A percentile compares a stretch with the other conserved stretches of the same genome.
These are phyloP conservation scores for Mobula birostris DNA, from an alignment of 2,113 vertebrate genomes.

Conservation along the genomic window DNA sequence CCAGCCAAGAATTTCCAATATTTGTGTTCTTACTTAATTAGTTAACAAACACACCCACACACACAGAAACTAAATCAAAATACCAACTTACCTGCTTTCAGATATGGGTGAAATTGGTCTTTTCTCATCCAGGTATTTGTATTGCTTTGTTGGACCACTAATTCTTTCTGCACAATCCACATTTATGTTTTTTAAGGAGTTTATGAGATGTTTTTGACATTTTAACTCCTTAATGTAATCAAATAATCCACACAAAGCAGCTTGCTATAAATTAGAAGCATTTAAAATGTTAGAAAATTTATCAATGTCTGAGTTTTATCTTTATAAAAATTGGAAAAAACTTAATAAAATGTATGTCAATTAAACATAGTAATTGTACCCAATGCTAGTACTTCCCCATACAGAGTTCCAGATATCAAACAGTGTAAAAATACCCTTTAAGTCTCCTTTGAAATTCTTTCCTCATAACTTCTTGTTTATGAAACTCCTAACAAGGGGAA, in stretches of 20 bases:
- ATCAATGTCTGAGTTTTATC: not conserved
- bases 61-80: not conserved
- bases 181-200: not conserved
- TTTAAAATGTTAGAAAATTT: not conserved
- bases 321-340: not conserved
- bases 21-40: not conserved
- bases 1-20: not conserved
- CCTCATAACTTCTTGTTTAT: too few species aligned
- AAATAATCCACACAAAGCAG: conserved; percentile 22
- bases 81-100: not conserved
- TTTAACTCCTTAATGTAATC: conserved; percentile 33
- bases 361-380: too few species aligned
- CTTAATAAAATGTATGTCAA: not conserved
- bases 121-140: conserved; percentile 28
- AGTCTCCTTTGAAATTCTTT: too few species aligned
- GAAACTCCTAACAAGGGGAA: too few species aligned
- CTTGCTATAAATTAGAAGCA: not conserved
- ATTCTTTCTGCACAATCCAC: not conserved
- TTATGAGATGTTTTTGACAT: not conserved
- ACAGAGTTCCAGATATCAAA: too few species aligned
- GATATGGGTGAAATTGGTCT: not conserved
- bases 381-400: too few species aligned
- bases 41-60: not conserved
- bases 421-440: too few species aligned
- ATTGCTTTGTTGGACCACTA: not conserved